phyloP scores from a whole-genome alignment of 1,140 invertebrate genomes.

The Cylas formicarius region DNA sequence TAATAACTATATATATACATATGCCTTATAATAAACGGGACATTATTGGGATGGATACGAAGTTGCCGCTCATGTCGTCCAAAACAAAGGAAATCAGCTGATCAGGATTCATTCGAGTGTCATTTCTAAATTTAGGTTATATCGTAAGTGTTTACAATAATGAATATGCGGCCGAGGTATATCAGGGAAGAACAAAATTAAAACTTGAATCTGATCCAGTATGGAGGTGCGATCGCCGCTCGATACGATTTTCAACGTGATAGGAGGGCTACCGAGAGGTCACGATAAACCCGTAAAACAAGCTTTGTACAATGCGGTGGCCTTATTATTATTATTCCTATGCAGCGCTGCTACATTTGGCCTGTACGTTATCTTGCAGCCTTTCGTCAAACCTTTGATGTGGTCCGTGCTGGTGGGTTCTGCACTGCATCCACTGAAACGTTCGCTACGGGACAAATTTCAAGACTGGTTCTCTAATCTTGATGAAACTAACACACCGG shows the following conservation, averaged over 20 bases:
- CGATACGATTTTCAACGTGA: conserved; percentile 39
- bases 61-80: too few species aligned
- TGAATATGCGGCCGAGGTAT: neutral
- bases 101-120: too few species aligned
- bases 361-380: conserved; percentile 77
- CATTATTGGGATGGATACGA: too few species aligned
- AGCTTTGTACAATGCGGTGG: conserved; percentile 78
- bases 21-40: too few species aligned
- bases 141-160: neutral
- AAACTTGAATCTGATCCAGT: neutral
- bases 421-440: conserved; percentile 83
- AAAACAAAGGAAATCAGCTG: too few species aligned
- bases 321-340: conserved; percentile 59
- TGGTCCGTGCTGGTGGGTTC: conserved; percentile 92
- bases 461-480: conserved; percentile 64
- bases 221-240: conserved; percentile 41
- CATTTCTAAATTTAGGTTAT: too few species aligned
- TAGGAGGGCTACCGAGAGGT: conserved; percentile 39
- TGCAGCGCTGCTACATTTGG: conserved; percentile 65
- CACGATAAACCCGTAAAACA: conserved; percentile 79
- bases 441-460: conserved; percentile 59
- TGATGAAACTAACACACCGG: conserved; percentile 52
- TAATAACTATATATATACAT: too few species aligned
- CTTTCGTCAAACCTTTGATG: conserved; percentile 85
- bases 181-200: conserved; percentile 1